phyloP scores from a whole-genome alignment of 2,113 vertebrate species.

The Acanthochromis polyacanthus region DNA sequence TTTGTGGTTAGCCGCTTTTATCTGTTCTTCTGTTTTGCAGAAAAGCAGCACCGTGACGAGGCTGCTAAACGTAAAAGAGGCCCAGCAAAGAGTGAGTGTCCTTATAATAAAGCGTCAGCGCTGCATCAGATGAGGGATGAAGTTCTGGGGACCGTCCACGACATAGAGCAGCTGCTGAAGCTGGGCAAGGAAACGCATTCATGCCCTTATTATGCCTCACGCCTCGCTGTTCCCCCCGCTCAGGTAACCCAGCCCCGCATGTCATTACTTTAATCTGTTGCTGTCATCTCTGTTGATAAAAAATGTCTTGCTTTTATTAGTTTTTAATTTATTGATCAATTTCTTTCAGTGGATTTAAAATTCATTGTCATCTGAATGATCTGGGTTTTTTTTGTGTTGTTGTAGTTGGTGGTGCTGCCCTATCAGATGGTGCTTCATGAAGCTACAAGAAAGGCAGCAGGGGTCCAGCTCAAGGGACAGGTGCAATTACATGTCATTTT shows the following conservation, averaged over 20 bases:
- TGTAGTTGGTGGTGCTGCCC: conserved; percentile 95
- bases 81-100: conserved; percentile 80
- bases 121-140: conserved; percentile 91
- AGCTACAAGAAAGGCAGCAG: conserved; percentile 89
- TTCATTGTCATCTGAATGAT: background rate
- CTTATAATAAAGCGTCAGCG: conserved; percentile 86
- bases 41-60: conserved; percentile 71
- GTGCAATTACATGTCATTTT: conserved; percentile 58
- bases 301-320: background rate
- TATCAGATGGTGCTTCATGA: conserved; percentile 96
- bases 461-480: conserved; percentile 94
- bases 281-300: background rate
- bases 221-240: conserved; percentile 90
- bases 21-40: conserved; percentile 44
- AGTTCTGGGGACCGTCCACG: conserved; percentile 88
- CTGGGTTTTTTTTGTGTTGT: conserved; percentile 24
- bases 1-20: background rate
- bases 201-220: conserved; percentile 93
- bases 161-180: conserved; percentile 92
- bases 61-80: conserved; percentile 84
- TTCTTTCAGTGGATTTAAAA: background rate
- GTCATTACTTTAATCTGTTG: background rate
- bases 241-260: conserved; percentile 72
- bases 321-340: background rate
- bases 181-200: conserved; percentile 87